These are phyloP conservation scores for Nasalis larvatus DNA, from an alignment of 2,113 vertebrate genomes.

Conservation along the genomic window DNA sequence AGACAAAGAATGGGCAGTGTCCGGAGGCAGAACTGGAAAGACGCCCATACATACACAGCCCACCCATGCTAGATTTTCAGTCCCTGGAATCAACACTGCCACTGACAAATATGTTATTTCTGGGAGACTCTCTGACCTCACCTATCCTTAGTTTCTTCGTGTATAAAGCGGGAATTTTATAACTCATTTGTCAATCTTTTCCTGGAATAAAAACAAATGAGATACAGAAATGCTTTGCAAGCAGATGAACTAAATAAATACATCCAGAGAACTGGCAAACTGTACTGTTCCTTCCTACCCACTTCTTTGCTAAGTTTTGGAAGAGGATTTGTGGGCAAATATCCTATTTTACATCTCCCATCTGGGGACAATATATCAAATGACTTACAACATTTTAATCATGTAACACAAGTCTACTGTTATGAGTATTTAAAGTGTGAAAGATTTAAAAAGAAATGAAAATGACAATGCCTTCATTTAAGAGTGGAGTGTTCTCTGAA, in stretches of 20 bases:
- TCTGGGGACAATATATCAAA: slow-evolving; percentile 68
- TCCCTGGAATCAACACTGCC: background rate
- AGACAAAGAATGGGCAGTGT: background rate
- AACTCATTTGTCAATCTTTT: background rate
- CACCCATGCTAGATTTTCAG: rapidly evolving
- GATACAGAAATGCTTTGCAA: slow-evolving; percentile 28
- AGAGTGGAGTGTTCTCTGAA: background rate
- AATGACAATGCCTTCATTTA: background rate
- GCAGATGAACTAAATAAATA: slow-evolving; percentile 26
- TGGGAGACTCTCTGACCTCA: background rate
- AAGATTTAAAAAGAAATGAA: slow-evolving; percentile 41
- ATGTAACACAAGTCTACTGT: slow-evolving; percentile 56
- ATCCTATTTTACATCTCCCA: slow-evolving; percentile 7
- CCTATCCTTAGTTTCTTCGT: background rate
- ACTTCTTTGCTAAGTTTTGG: background rate
- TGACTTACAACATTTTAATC: slow-evolving; percentile 61
- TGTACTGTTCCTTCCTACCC: background rate
- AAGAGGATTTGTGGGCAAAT: slow-evolving; percentile 31
- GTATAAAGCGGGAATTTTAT: background rate
- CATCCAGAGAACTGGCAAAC: slow-evolving; percentile 28
- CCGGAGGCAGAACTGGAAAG: background rate
- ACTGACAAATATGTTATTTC: background rate
- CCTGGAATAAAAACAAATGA: background rate
- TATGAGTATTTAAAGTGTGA: slow-evolving; percentile 42
- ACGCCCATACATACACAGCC: rapidly evolving